Percentiles rank a stretch among this genome's conserved stretches.
These are phyloP conservation scores for Dysmachus trigonus DNA, from an alignment of 2,888 invertebrate genomes.

Conservation along the genomic window DNA sequence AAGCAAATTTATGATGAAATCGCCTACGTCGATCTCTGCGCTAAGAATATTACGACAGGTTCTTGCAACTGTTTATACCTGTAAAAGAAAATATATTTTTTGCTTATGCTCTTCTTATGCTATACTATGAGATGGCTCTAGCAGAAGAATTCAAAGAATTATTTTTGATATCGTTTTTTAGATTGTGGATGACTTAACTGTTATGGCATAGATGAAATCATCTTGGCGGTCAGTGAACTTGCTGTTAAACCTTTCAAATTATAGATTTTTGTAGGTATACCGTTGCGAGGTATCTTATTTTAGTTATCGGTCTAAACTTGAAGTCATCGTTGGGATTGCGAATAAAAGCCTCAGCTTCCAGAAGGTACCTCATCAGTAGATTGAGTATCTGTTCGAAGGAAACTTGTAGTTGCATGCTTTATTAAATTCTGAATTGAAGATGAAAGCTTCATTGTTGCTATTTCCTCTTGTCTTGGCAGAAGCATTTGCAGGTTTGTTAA, in stretches of 20 bases:
- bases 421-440: background rate
- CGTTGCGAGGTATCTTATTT: background rate
- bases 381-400: background rate
- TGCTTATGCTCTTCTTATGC: background rate
- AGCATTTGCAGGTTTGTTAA: conserved; percentile 12
- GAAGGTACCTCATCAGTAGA: background rate
- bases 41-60: background rate
- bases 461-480: background rate
- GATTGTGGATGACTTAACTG: background rate
- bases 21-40: background rate
- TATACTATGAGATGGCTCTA: background rate
- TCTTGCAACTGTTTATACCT: background rate
- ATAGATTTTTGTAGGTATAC: background rate
- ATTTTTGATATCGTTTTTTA: background rate
- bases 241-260: background rate
- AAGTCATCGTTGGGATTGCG: background rate
- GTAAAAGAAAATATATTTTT: background rate
- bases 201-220: background rate
- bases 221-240: conserved; percentile 3
- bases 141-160: background rate
- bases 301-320: background rate
- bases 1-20: background rate
- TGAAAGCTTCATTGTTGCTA: background rate
- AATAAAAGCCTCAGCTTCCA: background rate
- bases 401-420: background rate